Evolutionary conservation across 2,113 vertebrate species (phyloP), one percentile per base, ranked within the genome.

Genomic region (Hipposideros armiger): DNA sequence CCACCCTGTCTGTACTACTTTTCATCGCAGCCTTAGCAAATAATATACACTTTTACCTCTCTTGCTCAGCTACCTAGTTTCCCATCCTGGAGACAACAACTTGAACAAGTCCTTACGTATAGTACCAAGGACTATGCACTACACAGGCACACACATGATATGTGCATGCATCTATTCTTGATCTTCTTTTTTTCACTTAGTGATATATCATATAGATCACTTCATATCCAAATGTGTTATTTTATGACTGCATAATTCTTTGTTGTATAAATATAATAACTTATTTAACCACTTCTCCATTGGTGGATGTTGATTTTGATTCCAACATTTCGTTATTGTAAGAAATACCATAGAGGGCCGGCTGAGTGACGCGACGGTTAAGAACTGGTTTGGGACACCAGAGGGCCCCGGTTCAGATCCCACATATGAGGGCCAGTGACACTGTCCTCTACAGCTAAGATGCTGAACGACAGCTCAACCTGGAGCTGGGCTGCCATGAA

Each of bases 191-290:
- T 60, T 95, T 77, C 50, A 67, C 22, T 73, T 54, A 83, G 32
- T 54, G 91, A 66, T 90, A 9, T 64, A 28, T 91, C 32, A 72
- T 30, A 6, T 20, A 73, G 11, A 87, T 82, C 4, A 66, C 26
- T 45, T 76, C 7, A 47, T 74, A 82, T 73, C 47, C 73, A 84
- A 95, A 87, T 52, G 7, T 93, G 17, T 58, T 80, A 24, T 52
- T 95, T 84, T 45, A 84, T 76, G 66, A 20, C 36, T 93, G 4
- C 22, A 76, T 90, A 45, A 88, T 76, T 60, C 92, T 88, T 69
- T 52, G 26, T 66, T 82, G 4, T 60, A 22, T 77, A 42, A 47
- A 40, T 86, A 45, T 19, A n/a, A 56, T 70, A 36, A 50, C 50
- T 85, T 91, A 72, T 82, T 92, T 80, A 90, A 70, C 28, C 4